Percentiles rank a stretch among this genome's conserved stretches.
phyloP scores from a whole-genome alignment of 2,113 vertebrate genomes.

The Pavo muticus region DNA sequence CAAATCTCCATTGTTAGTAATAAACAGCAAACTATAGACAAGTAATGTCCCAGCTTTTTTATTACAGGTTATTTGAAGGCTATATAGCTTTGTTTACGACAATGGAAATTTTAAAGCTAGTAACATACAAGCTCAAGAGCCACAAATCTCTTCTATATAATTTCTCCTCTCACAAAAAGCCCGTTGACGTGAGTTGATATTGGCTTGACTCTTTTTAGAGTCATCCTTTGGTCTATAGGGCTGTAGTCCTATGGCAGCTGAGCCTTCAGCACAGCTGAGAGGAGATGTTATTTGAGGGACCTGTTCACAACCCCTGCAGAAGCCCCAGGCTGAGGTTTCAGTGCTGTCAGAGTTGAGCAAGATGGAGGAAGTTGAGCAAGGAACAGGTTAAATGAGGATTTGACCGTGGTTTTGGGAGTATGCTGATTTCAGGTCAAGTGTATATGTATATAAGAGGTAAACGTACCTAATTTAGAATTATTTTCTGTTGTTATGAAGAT shows the following conservation, averaged over 20 bases:
- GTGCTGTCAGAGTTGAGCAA: not conserved
- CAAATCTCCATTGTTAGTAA: not conserved
- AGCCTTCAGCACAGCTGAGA: not conserved
- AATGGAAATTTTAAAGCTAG: not conserved
- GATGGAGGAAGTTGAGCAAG: not conserved
- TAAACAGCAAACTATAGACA: not conserved
- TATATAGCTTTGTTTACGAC: not conserved
- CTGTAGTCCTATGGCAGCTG: not conserved
- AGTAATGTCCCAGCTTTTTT: not conserved
- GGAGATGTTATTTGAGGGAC: not conserved
- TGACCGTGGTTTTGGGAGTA: no score
- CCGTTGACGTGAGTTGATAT: not conserved
- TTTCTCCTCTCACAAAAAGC: not conserved
- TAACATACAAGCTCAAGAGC: not conserved
- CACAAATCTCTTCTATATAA: fast-evolving
- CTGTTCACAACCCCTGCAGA: not conserved
- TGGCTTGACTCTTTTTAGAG: not conserved
- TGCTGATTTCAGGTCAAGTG: fast-evolving
- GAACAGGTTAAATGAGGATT: not conserved
- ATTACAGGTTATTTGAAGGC: not conserved
- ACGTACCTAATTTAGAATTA: not conserved
- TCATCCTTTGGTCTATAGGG: not conserved
- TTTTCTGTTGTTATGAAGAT: not conserved
- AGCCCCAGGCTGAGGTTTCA: not conserved
- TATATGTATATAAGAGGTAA: not conserved